phyloP scores from a whole-genome alignment of 1,140 invertebrate species.

The Drusus annulatus region DNA sequence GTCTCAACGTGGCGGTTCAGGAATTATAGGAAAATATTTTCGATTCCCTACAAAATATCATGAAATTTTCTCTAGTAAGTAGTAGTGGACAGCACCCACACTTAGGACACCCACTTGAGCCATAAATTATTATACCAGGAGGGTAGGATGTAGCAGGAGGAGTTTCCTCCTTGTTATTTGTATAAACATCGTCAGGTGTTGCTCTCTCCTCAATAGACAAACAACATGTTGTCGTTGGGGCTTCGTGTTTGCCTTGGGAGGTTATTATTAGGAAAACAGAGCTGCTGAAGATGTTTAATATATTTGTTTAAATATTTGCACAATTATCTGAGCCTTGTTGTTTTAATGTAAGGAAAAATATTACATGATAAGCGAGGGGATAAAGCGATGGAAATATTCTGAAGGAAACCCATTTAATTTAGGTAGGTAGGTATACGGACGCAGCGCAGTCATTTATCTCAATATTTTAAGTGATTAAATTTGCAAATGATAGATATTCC shows the following conservation, averaged over 20 bases:
- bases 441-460: no score
- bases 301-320: slow-evolving; percentile 28
- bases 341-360: neutral
- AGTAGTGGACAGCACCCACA: slow-evolving; percentile 2
- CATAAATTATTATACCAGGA: slow-evolving; percentile 30
- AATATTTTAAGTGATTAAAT: no score
- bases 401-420: no score
- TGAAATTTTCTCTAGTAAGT: no score
- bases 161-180: slow-evolving; percentile 40
- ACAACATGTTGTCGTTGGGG: slow-evolving; percentile 52
- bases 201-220: slow-evolving; percentile 47
- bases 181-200: slow-evolving; percentile 50
- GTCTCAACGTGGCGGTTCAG: no score
- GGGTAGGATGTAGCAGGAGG: slow-evolving; percentile 4
- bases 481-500: no score
- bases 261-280: slow-evolving; percentile 47
- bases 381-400: no score
- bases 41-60: no score
- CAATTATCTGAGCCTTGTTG: slow-evolving; percentile 14
- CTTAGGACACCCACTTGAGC: slow-evolving; percentile 22
- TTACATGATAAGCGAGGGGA: no score
- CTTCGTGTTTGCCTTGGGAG: slow-evolving; percentile 35
- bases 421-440: no score
- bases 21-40: no score
- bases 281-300: slow-evolving; percentile 30